Evolutionary conservation across 2,797 vertebrate species (phyloP), one percentile per base, ranked within the genome.

Genomic region (Tapirus indicus): DNA sequence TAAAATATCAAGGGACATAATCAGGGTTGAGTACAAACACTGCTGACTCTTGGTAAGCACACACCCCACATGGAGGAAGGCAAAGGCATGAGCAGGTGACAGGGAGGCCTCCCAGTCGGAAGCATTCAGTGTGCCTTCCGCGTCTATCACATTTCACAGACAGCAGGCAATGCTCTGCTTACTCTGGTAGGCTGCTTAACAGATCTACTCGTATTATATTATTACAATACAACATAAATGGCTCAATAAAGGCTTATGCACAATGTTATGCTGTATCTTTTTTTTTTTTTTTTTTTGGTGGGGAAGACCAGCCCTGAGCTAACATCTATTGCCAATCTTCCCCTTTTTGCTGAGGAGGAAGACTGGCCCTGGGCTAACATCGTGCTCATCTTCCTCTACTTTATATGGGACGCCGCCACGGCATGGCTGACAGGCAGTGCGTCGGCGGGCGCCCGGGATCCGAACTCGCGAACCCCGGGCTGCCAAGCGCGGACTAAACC

Each of bases 1-100:
- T 90, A 87, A 94, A 80, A 92, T 58, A 84, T 66, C 75, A 84
- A 94, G 69, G 13, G 18, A 69, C 49, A 74, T 75, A 38, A 92
- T 82, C 85, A 35, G 11, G 41, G 44, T 92, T 52, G 44, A 84
- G n/a, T n/a, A 29, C 38, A 54, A 58, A 32, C 60, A 6, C 5
- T 5, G 8, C 54, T 32, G 23, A 88, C 25, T 77, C n/a, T 85
- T 54, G 41, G n/a, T 77, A 78, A 91, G 58, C 64, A 38, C 7
- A 38, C 32, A n/a, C 3, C 58, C 77, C 7, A 38, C 0, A 0
- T 5, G 71, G 71, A 60, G 21, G 20, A n/a, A 86, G 32, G 41
- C 64, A 83, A 44, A 21, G 29, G 21, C 49, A 52, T 9, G 60
- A 47, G 23, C 3, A 75, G 12, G 6, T 32, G 72, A 88, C 8